Conservation (phyloP, 1,140 invertebrate species). For the Planococcus citri region DNA sequence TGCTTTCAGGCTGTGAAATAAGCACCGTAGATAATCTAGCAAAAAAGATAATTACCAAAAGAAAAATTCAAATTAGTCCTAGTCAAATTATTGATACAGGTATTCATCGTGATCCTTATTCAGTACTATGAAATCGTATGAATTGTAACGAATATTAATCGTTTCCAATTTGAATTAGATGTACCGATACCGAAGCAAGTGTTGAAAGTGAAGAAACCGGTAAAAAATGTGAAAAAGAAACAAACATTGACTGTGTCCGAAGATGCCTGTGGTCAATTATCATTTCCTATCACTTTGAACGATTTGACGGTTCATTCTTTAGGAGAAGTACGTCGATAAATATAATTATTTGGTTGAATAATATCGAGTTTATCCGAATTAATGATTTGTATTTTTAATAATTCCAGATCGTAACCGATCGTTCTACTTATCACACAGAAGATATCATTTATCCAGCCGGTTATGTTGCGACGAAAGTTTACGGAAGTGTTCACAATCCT, state of each 20-base stretch:
- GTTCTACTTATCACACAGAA: slow-evolving; percentile 53
- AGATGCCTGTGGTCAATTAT: neutral
- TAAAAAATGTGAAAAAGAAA: slow-evolving; percentile 16
- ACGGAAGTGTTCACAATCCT: slow-evolving; percentile 55
- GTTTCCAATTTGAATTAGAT: neutral
- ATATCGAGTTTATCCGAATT: no score
- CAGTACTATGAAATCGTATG: neutral
- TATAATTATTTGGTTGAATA: neutral
- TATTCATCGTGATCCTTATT: no score
- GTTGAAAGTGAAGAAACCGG: neutral
- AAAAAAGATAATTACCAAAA: neutral
- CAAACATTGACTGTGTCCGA: neutral
- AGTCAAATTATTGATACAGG: neutral
- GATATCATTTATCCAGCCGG: slow-evolving; percentile 66
- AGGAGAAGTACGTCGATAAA: neutral
- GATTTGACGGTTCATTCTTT: slow-evolving; percentile 1
- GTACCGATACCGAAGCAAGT: neutral
- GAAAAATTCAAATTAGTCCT: neutral
- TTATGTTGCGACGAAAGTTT: slow-evolving; percentile 64
- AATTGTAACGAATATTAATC: neutral
- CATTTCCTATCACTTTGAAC: neutral
- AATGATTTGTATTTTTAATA: neutral
- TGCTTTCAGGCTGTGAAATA: neutral
- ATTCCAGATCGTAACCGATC: slow-evolving; percentile 40
- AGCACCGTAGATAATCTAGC: neutral